These are phyloP conservation scores for Myotis lucifugus DNA, from an alignment of 2,113 vertebrate genomes.

Conservation along the genomic window DNA sequence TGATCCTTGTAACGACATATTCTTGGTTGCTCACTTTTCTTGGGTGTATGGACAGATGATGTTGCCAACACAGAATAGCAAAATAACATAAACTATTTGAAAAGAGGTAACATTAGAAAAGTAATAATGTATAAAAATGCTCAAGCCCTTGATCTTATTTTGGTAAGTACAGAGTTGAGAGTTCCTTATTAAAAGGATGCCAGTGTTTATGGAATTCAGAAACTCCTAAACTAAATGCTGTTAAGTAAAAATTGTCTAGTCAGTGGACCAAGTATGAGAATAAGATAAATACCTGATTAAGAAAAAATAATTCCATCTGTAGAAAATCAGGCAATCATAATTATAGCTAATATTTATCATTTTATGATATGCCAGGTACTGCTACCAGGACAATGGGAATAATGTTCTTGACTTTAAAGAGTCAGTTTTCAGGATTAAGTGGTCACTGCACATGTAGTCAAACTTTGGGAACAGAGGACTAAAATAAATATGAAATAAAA, in stretches of 20 bases:
- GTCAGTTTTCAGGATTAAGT: background rate
- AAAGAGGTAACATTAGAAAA: background rate
- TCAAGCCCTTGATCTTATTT: background rate
- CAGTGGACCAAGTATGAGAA: background rate
- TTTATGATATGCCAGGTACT: background rate
- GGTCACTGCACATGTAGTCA: background rate
- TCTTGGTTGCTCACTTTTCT: background rate
- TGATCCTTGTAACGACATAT: background rate
- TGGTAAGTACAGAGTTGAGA: background rate
- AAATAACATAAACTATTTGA: background rate
- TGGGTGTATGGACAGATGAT: background rate
- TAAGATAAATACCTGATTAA: background rate
- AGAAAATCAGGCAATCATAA: conserved; percentile 10
- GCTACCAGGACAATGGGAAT: background rate
- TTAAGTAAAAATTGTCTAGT: background rate
- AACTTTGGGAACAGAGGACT: background rate
- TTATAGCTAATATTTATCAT: background rate
- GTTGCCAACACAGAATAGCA: background rate
- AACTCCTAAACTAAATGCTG: background rate
- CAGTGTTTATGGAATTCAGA: background rate
- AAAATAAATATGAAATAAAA: background rate
- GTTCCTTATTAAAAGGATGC: background rate
- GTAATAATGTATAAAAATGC: background rate
- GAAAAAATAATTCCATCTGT: background rate
- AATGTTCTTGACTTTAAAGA: background rate